Evolutionary conservation across 2,113 vertebrate species (phyloP), one percentile per base, ranked within the genome.

Genomic region (Turdus rufiventris): DNA sequence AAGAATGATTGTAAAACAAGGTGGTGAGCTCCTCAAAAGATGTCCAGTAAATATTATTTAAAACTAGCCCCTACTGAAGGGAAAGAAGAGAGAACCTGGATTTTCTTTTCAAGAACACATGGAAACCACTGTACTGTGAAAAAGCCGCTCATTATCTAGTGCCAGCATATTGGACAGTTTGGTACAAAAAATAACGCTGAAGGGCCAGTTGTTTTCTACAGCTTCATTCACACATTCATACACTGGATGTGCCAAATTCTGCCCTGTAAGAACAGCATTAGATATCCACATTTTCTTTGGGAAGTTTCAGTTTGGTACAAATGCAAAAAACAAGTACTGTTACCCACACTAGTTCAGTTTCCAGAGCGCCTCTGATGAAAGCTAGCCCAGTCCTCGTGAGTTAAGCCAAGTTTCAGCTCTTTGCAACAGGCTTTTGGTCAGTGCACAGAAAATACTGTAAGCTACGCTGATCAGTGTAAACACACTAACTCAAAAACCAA

Each of bases 301-400:
- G 54, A 92, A 77, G 53, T 60, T 74, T 1, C 5, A 33, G 31
- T 71, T 34, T 50, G 57, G 73, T 87, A 77, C 36, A 75, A 87
- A 71, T 12, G 48, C 23, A 74, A 57, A 57, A 77, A 92, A 63
- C 29, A 62, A 73, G 54, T 25, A 42, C 29, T 12, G 25, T 50
- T 57, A 83, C 45, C 38, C 8, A 5, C 18, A 51, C 16, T 50
- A 75, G 47, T 23, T 76, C 38, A 34, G 48, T 29, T 88, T 88
- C 74, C 0, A 0, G 31, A 53, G 21, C 0, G 1, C 12, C 34
- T 62, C 57, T 60, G 57, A 75, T 25, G 51, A 89, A 82, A 65
- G 19, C 67, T 12, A 26, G 28, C 18, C 23, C 83, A 48, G 33
- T 14, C 21, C 54, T 58, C 0, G 0, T 9, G 31, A 73, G 79